Evolutionary conservation across 2,888 invertebrate genomes (phyloP).

Genomic region (Mellilla xanthometata): DNA sequence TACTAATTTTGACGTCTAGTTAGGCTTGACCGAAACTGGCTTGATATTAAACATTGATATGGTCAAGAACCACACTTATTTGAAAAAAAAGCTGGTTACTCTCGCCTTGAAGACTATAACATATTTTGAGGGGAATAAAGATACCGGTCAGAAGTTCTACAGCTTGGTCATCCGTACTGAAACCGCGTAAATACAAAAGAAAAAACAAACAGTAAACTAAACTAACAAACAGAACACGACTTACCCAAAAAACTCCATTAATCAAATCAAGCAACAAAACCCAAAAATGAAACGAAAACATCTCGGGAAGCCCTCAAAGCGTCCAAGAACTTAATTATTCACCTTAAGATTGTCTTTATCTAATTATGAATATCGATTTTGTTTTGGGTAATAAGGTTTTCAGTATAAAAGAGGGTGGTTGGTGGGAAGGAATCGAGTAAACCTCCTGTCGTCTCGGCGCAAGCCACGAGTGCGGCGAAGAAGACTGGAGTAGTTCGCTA

Average conservation of each 20-base stretch:
- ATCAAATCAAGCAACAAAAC: background rate
- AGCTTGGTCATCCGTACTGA: too few species aligned
- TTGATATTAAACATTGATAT: too few species aligned
- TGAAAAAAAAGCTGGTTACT: too few species aligned
- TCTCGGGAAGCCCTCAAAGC: constrained; percentile 35
- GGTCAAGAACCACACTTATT: too few species aligned
- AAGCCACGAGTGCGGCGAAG: constrained; percentile 70
- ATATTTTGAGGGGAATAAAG: too few species aligned
- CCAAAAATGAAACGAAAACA: background rate
- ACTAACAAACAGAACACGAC: background rate
- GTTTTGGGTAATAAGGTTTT: constrained; percentile 47
- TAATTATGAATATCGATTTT: constrained; percentile 78
- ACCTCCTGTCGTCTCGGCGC: constrained; percentile 67
- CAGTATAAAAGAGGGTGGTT: constrained; percentile 65
- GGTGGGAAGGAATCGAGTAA: constrained; percentile 54
- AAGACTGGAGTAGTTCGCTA: constrained; percentile 79
- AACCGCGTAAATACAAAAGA: background rate
- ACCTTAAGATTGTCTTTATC: constrained; percentile 59
- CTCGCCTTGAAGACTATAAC: too few species aligned
- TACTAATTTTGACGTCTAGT: too few species aligned
- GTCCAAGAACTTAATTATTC: constrained; percentile 53
- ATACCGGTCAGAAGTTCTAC: too few species aligned
- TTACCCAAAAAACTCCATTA: background rate
- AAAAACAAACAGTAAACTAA: background rate
- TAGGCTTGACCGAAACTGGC: too few species aligned